Base-by-base conservation (phyloP, 2,113 vertebrate genomes). In the Thamnophis sirtalis region DNA sequence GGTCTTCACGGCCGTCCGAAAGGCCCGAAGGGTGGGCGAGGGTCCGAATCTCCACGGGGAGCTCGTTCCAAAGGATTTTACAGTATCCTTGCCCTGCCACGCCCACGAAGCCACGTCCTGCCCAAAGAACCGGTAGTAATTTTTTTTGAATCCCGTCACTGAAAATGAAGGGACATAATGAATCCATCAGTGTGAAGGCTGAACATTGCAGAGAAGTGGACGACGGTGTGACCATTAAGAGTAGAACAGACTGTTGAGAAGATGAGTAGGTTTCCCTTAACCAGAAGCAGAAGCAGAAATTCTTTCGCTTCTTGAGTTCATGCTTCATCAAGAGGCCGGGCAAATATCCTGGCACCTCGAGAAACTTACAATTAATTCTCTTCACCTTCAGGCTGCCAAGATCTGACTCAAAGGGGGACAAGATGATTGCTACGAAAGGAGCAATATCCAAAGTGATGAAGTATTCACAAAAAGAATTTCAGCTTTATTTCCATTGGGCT, bases 391-490 rank as follows among this genome's bases (percentile, higher is more conserved):
- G 10, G 1, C 11, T 15, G 85, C 49, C 21, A 17, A 9, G 3
- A 22, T 5, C 60, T 90, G 84, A 53, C 50, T 28, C 15, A 55
- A 85, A 87, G 88, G 8, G 93, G 92, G 86, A 4, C n/a, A 73
- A 22, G 53, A 5, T 33, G 93, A 84, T 92, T 93, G 92, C 48
- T 93, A 94, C 84, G 17, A 0, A 1, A 68, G 15, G 88, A 88
- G 50, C 56, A 56, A n/a, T 9, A 93, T 26, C n/a, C 93, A 55
- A 80, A 84, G 49, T 50, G 92, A 48, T 7, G 21, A 94, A 89
- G 33, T 92, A 94, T 84, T 90, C 84, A 90, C 80, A 94, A 93
- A 60, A 60, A 93, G 68, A 95, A 93, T 48, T 54, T 54, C 3
- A 91, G 0, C 1, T 88, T n/a, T 89, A 0, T 91, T 73, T 92